These are phyloP conservation scores for Synergus laeviventris DNA, from an alignment of 2,888 invertebrate species.

Conservation along the genomic window DNA sequence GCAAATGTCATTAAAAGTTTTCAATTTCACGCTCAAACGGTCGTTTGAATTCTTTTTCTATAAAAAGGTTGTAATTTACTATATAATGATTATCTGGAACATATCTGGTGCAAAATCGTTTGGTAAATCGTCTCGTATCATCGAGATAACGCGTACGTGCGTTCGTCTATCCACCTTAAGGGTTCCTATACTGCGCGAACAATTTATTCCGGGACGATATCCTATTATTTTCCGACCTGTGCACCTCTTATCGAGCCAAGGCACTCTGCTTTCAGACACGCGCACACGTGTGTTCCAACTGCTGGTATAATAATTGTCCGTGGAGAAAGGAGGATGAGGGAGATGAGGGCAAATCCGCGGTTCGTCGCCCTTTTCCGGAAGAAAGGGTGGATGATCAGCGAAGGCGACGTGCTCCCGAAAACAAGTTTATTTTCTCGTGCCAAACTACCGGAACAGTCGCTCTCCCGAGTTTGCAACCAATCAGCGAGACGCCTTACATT, in stretches of 20 bases:
- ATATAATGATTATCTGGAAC: slow-evolving; percentile 7
- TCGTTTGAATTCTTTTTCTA: not conserved
- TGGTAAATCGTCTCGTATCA: slow-evolving; percentile 38
- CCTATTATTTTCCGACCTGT: slow-evolving; percentile 41
- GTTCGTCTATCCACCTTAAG: slow-evolving; percentile 35
- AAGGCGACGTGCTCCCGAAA: slow-evolving; percentile 29
- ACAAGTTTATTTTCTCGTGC: slow-evolving; percentile 16
- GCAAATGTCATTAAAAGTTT: not conserved
- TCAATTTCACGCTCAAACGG: not conserved
- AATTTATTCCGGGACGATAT: slow-evolving; percentile 40
- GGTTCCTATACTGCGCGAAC: slow-evolving; percentile 30
- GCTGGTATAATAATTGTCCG: slow-evolving; percentile 37
- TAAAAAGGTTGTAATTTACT: slow-evolving; percentile 13
- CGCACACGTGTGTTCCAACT: slow-evolving; percentile 17
- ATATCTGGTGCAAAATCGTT: slow-evolving; percentile 28
- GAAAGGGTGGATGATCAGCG: slow-evolving; percentile 27
- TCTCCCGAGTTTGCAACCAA: slow-evolving; percentile 19
- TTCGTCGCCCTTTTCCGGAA: slow-evolving; percentile 6
- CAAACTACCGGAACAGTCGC: slow-evolving; percentile 30
- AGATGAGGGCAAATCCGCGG: not conserved
- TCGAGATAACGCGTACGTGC: slow-evolving; percentile 37
- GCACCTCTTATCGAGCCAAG: slow-evolving; percentile 40
- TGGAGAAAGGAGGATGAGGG: not conserved
- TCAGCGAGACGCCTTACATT: not conserved
- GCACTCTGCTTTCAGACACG: slow-evolving; percentile 38